These are phyloP conservation scores for Otocyon megalotis DNA, from an alignment of 2,113 vertebrate species.

Conservation along the genomic window DNA sequence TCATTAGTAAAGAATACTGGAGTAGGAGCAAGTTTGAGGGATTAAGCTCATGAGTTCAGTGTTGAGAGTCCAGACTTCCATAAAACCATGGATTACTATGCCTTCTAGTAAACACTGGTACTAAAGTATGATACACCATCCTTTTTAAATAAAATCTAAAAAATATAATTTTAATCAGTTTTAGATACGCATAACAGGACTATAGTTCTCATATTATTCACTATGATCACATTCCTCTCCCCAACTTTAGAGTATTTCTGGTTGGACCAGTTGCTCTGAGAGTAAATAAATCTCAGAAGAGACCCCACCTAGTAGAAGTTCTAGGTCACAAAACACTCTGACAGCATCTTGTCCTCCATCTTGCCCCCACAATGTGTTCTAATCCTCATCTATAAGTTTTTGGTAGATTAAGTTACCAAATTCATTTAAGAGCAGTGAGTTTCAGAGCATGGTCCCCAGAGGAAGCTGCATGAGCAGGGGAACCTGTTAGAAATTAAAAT, in stretches of 20 bases:
- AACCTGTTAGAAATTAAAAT: neutral
- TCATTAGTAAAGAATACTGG: neutral
- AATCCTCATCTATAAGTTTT: neutral
- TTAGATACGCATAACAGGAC: neutral
- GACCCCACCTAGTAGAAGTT: neutral
- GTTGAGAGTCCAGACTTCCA: neutral
- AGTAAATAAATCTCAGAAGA: neutral
- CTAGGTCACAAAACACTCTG: neutral
- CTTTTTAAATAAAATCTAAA: slow-evolving; percentile 37
- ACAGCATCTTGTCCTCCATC: neutral
- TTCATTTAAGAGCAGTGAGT: neutral
- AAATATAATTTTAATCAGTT: neutral
- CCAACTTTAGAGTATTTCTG: neutral
- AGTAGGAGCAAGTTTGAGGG: neutral
- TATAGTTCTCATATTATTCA: neutral
- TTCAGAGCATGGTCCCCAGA: neutral
- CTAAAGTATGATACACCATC: neutral
- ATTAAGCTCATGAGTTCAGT: neutral
- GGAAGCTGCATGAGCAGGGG: neutral
- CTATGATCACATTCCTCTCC: neutral
- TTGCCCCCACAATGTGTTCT: neutral
- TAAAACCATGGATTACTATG: neutral
- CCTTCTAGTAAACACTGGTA: neutral
- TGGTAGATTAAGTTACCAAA: neutral
- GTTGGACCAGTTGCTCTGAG: slow-evolving; percentile 6